Evolutionary conservation across 2,888 invertebrate species (phyloP), one percentile per base, ranked within the genome.

Genomic region (Philopedon plagiatum): DNA sequence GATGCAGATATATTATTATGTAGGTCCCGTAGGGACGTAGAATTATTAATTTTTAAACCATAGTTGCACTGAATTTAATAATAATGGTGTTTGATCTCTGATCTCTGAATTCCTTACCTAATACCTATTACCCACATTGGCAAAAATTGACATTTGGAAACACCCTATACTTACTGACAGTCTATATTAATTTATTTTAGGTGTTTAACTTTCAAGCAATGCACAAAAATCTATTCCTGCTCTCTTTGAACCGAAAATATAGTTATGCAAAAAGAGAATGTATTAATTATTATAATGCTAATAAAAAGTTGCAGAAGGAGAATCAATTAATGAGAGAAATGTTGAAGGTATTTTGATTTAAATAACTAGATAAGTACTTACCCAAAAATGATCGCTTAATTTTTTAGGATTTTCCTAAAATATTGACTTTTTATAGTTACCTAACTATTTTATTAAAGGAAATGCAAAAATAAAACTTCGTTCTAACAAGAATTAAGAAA

Each of bases 201-300:
- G 73, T 81, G 39, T 77, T 74, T 37, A 76, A 76, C 58, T 85
- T 83, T 74, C 85, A 85, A 79, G 71, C 72, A 9, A 76, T 77
- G 57, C 81, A 85, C 32, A 76, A 76, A 18, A 73, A 63, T 15
- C 72, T 75, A 29, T 74, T 81, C 19, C 62, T 77, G 11, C 78
- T 82, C 68, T 71, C 75, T 9, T 34, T 81, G 18, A 51, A 57
- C 3, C 71, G 73, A 39, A 85, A 84, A 76, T 85, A 85, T 57
- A 76, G 67, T 4, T 77, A 73, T 69, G 78, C 80, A 0, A 85
- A 84, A 72, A 80, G 77, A 11, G 81, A 83, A 73, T 76, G 80
- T 29, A 73, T 80, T 19, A 79, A 79, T 49, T 75, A 63, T 51
- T 76, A 80, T 57, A 78, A 80, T 54, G 73, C 75, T 4, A 79